A percentile compares a stretch with the other conserved stretches of the same genome.
Evolutionary conservation across 2,113 vertebrate genomes (phyloP).

Genomic region (Tenebrosternarchus preto): DNA sequence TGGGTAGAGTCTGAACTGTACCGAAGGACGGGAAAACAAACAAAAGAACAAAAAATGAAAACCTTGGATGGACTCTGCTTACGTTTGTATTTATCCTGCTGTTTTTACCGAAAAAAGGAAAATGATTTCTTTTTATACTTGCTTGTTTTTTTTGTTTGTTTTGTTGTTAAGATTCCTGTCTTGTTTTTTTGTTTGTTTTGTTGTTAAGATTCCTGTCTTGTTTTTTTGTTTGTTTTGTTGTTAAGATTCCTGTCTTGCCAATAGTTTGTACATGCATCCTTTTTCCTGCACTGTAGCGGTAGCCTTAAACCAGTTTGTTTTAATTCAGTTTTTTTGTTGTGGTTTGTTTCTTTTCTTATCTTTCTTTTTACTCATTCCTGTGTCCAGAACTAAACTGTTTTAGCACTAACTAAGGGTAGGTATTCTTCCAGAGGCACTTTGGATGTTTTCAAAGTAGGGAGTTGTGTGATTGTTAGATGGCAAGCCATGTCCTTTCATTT

Average conservation of each 20-base stretch:
- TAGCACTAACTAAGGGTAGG: constrained; percentile 73
- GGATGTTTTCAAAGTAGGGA: constrained; percentile 60
- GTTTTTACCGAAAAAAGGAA: constrained; percentile 79
- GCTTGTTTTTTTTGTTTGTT: constrained; percentile 53
- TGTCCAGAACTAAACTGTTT: constrained; percentile 65
- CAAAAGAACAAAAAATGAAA: constrained; percentile 33
- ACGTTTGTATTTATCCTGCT: constrained; percentile 81
- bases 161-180: constrained; percentile 62
- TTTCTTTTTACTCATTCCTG: constrained; percentile 57
- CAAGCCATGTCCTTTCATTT: constrained; percentile 62
- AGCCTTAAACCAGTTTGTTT: constrained; percentile 53
- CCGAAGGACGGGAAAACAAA: constrained; percentile 50
- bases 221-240: too few species aligned
- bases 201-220: too few species aligned
- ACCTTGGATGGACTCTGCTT: constrained; percentile 68
- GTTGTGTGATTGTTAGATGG: constrained; percentile 65
- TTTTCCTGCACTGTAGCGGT: constrained; percentile 69
- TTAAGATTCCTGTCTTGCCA: constrained; percentile 63
- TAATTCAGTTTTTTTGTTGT: too few species aligned
- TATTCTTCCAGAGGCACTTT: constrained; percentile 68
- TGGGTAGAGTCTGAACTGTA: constrained; percentile 9
- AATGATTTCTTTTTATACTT: constrained; percentile 57
- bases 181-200: too few species aligned
- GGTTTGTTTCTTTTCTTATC: too few species aligned
- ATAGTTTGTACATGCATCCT: constrained; percentile 64